Conservation (phyloP, 2,797 vertebrate species). For the Urophycis tenuis region DNA sequence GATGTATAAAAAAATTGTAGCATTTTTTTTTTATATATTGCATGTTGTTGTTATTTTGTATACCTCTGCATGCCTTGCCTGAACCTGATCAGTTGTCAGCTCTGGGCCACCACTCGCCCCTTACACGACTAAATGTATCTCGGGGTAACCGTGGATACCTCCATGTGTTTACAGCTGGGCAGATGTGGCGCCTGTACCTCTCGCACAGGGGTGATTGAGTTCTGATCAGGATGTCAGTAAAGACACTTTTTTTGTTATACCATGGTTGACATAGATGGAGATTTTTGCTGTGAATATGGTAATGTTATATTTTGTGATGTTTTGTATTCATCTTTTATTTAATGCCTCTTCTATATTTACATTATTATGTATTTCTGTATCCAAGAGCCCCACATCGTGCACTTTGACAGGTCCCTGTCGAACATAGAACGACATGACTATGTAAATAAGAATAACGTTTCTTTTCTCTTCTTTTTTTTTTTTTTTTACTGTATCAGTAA, state of each 20-base stretch:
- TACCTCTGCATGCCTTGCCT: background rate
- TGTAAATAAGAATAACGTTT: conserved; percentile 33
- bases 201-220: conserved; percentile 27
- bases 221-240: conserved; percentile 33
- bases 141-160: conserved; percentile 58
- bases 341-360: conserved; percentile 43
- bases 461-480: conserved; percentile 25
- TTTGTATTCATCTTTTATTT: conserved; percentile 54
- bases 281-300: conserved; percentile 69
- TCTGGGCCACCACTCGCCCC: conserved; percentile 40
- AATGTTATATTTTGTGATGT: conserved; percentile 41
- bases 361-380: conserved; percentile 46
- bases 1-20: background rate
- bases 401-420: conserved; percentile 65
- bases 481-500: conserved; percentile 65
- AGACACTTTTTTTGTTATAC: background rate
- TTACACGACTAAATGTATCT: conserved; percentile 45
- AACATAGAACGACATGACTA: conserved; percentile 52
- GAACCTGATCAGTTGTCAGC: conserved; percentile 23
- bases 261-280: conserved; percentile 46
- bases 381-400: conserved; percentile 65
- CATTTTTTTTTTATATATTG: conserved; percentile 2
- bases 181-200: conserved; percentile 24
- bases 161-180: conserved; percentile 39
- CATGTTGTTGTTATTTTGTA: background rate